Evolutionary conservation across 2,113 vertebrate genomes (phyloP).

Genomic region (Pelecanus crispus): DNA sequence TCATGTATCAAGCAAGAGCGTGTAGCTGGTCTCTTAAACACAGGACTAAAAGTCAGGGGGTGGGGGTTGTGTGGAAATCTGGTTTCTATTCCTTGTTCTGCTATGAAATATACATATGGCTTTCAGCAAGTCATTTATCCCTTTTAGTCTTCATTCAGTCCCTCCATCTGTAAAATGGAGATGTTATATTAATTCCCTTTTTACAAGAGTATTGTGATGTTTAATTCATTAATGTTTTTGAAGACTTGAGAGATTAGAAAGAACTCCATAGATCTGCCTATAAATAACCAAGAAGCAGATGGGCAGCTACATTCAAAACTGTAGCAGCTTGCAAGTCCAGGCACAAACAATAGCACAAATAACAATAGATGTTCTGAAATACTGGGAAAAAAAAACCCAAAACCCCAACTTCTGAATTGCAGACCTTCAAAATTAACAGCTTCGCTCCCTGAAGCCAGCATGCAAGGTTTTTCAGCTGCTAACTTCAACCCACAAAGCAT

Average conservation of each 20-base stretch:
- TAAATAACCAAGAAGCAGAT: constrained; percentile 50
- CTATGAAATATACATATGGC: constrained; percentile 20
- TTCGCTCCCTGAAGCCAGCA: neutral
- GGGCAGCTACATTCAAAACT: constrained; percentile 9
- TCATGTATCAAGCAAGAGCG: neutral
- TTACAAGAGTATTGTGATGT: constrained; percentile 35
- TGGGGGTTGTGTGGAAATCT: too few species aligned
- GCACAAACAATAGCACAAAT: constrained; percentile 24
- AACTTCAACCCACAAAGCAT: neutral
- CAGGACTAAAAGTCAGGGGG: neutral
- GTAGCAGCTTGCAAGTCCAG: constrained; percentile 25
- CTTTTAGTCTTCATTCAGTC: constrained; percentile 18
- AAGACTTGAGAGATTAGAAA: constrained; percentile 32
- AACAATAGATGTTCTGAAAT: neutral
- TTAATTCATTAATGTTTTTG: constrained; percentile 58
- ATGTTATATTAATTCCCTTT: neutral
- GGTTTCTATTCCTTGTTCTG: neutral
- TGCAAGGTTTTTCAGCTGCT: neutral
- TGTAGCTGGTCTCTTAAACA: neutral
- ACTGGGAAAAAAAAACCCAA: neutral
- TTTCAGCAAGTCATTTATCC: constrained; percentile 34
- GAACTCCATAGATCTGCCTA: constrained; percentile 22
- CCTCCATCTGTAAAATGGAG: neutral
- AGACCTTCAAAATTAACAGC: neutral
- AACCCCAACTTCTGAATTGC: neutral